These are phyloP conservation scores for Acrocyrtus sp. DNA, from an alignment of 2,888 invertebrate genomes.

Conservation along the genomic window DNA sequence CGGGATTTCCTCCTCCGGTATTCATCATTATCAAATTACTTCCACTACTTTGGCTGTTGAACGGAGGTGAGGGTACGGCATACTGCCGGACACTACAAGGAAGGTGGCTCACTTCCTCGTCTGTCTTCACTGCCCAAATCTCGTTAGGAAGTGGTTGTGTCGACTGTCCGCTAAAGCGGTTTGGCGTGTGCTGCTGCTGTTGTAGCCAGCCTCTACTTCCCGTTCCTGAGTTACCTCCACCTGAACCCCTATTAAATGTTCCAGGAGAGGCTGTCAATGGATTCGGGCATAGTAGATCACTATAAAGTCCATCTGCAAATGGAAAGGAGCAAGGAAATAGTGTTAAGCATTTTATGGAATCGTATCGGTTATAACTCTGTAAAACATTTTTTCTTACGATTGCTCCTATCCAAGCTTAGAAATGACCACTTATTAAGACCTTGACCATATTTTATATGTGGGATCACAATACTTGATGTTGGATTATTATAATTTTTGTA, in stretches of 20 bases:
- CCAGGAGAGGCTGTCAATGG: slow-evolving; percentile 12
- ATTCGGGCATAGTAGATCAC: slow-evolving; percentile 40
- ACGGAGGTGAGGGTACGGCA: slow-evolving; percentile 22
- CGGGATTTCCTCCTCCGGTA: background rate
- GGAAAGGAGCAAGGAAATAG: background rate
- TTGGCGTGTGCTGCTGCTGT: slow-evolving; percentile 5
- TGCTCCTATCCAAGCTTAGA: slow-evolving; percentile 40
- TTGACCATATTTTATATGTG: slow-evolving; percentile 49
- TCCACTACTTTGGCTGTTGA: background rate
- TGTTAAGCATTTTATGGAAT: no score
- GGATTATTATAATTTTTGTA: slow-evolving; percentile 24
- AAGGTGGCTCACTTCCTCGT: slow-evolving; percentile 10
- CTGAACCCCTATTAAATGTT: background rate
- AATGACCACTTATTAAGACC: slow-evolving; percentile 45
- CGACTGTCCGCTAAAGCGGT: slow-evolving; percentile 10
- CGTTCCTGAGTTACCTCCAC: background rate
- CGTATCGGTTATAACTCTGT: no score
- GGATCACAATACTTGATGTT: slow-evolving; percentile 29
- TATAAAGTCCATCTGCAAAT: slow-evolving; percentile 34
- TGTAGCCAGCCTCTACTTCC: background rate
- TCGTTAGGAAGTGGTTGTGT: slow-evolving; percentile 30
- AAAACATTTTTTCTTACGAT: no score
- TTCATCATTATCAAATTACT: slow-evolving; percentile 14
- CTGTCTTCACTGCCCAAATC: slow-evolving; percentile 47
- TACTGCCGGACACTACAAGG: slow-evolving; percentile 30